Conservation (phyloP, 2,113 vertebrate species). For the Trogon melanurus region DNA sequence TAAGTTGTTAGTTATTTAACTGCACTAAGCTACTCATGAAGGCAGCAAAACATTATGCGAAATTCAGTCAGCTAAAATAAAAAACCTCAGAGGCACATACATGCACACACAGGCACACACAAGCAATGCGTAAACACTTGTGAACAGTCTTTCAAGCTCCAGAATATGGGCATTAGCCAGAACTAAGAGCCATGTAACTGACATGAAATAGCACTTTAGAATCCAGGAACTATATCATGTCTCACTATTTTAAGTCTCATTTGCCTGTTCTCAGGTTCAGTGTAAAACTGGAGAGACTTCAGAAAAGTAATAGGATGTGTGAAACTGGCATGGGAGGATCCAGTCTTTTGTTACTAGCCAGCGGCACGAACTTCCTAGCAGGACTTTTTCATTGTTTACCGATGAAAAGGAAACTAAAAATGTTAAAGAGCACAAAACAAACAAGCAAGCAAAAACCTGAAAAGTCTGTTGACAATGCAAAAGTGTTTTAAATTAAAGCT, state of each 20-base stretch:
- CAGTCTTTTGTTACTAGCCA: background rate
- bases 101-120: background rate
- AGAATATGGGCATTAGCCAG: background rate
- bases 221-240: background rate
- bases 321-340: background rate
- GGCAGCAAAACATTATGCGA: background rate
- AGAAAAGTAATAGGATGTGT: background rate
- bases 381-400: background rate
- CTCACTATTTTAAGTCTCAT: background rate
- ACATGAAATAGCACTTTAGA: background rate
- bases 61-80: background rate
- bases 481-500: background rate
- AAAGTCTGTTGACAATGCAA: background rate
- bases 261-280: background rate
- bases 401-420: background rate
- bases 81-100: background rate
- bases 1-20: background rate
- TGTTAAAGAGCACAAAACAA: background rate
- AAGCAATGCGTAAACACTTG: background rate
- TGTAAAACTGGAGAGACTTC: background rate
- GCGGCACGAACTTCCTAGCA: background rate
- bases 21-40: background rate
- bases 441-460: background rate
- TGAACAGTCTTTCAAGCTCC: background rate
- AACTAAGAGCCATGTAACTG: background rate